Conservation (phyloP, 2,797 vertebrate genomes). For the Syndactyla subalaris region DNA sequence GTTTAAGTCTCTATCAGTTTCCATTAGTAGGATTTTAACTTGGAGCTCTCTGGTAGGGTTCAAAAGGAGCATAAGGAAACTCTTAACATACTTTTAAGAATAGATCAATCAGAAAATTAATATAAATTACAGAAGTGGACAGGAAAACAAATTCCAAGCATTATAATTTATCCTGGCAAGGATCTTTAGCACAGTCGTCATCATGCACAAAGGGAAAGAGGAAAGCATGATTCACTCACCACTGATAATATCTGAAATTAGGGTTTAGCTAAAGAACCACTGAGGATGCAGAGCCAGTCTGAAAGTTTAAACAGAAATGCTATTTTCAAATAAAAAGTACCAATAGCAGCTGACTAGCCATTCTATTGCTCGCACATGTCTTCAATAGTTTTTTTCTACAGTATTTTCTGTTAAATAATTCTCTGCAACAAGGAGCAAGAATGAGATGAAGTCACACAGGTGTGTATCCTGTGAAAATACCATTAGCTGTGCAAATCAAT, state of each 20-base stretch:
- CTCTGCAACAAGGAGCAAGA: neutral
- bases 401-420: neutral
- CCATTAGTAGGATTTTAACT: neutral
- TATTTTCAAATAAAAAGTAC: neutral
- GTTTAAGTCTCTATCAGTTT: neutral
- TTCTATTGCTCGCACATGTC: neutral
- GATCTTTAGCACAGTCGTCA: neutral
- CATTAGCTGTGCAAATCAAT: slow-evolving; percentile 38
- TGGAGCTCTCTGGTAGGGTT: neutral
- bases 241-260: slow-evolving; percentile 24
- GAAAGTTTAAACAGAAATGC: neutral
- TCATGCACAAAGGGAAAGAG: neutral
- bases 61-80: slow-evolving; percentile 5
- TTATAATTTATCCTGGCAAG: neutral
- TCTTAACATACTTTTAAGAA: neutral
- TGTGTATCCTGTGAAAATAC: neutral
- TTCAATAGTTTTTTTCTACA: neutral
- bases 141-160: slow-evolving; percentile 23
- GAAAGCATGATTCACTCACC: slow-evolving; percentile 22
- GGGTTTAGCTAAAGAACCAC: neutral
- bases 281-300: neutral
- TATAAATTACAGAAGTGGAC: neutral
- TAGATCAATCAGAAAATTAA: neutral
- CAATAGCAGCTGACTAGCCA: neutral
- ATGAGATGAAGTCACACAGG: neutral